Evolutionary conservation across 2,113 vertebrate species (phyloP).

Genomic region (Mastomys natalensis): DNA sequence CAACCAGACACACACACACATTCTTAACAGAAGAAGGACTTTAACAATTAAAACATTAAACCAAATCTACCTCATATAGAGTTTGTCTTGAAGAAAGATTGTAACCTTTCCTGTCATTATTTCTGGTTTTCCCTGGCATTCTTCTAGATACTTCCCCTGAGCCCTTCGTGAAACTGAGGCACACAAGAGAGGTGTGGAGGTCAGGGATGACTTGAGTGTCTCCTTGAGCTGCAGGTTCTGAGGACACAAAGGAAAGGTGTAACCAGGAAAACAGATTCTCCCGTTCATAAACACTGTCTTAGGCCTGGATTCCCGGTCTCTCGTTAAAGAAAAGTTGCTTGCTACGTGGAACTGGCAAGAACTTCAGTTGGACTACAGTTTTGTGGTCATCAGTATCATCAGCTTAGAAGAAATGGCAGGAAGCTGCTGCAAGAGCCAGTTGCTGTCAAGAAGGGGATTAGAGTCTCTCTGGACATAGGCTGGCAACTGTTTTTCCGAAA

Average conservation of each 20-base stretch:
- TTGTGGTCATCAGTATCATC: neutral
- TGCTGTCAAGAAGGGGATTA: neutral
- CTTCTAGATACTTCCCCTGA: slow-evolving; percentile 37
- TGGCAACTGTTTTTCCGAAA: neutral
- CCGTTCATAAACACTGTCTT: neutral
- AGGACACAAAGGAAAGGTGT: neutral
- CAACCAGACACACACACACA: slow-evolving; percentile 67
- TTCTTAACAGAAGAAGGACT: slow-evolving; percentile 43
- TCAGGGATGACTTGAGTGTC: neutral
- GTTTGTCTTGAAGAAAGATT: slow-evolving; percentile 71
- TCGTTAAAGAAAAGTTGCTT: neutral
- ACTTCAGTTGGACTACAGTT: neutral
- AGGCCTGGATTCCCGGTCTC: neutral
- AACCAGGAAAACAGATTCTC: neutral
- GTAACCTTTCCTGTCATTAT: slow-evolving; percentile 57
- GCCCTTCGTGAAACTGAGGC: neutral
- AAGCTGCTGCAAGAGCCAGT: neutral
- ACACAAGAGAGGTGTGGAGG: neutral
- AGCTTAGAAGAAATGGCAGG: neutral
- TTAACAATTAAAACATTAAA: neutral
- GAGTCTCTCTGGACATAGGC: neutral
- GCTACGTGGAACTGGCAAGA: neutral
- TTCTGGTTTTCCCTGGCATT: slow-evolving; percentile 70
- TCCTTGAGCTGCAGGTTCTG: neutral
- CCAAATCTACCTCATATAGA: slow-evolving; percentile 63